Percentiles rank a stretch among this genome's conserved stretches.
phyloP scores from a whole-genome alignment of 2,113 vertebrate genomes.

The Python bivittatus region DNA sequence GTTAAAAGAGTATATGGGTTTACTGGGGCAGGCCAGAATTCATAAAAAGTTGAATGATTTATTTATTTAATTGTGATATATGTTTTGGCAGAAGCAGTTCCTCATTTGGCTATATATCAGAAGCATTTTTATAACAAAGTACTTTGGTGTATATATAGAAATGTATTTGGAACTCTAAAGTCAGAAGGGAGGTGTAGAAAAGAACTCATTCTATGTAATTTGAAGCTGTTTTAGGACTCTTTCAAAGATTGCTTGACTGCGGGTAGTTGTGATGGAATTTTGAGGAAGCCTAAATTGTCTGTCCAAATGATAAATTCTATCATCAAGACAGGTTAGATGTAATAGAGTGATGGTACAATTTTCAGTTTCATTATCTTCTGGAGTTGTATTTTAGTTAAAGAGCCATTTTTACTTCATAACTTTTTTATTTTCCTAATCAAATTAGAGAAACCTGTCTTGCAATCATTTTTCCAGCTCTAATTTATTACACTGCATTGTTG shows the following conservation, averaged over 20 bases:
- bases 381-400: not conserved
- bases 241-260: not conserved
- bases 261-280: not conserved
- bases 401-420: not conserved
- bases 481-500: not conserved
- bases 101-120: not conserved
- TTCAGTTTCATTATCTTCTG: not conserved
- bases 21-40: not conserved
- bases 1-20: not conserved
- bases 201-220: not conserved
- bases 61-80: not conserved
- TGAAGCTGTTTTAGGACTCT: not conserved
- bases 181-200: not conserved
- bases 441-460: not conserved
- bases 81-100: not conserved
- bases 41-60: not conserved
- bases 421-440: constrained; percentile 4
- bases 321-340: not conserved
- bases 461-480: not conserved
- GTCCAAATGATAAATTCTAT: not conserved
- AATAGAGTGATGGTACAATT: not conserved
- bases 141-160: not conserved
- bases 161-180: not conserved
- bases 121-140: not conserved
- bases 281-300: not conserved